A percentile compares a stretch with the other conserved stretches of the same genome.
phyloP scores from a whole-genome alignment of 2,888 invertebrate genomes.

The Erebia aethiops region DNA sequence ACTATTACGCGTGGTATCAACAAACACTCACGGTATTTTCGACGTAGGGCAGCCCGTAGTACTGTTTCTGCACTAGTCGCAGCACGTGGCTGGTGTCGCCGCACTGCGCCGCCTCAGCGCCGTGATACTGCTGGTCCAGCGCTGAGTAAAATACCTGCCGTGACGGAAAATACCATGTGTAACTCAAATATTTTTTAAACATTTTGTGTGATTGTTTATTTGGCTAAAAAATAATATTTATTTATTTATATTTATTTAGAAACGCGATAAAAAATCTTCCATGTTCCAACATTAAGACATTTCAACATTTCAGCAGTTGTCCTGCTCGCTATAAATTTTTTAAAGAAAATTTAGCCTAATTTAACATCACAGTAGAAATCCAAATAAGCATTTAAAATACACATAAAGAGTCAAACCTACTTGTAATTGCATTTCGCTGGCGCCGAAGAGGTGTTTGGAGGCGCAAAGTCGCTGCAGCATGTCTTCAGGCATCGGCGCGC shows the following conservation, averaged over 20 bases:
- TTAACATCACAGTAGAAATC: too few species aligned
- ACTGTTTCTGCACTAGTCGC: slow-evolving; percentile 89
- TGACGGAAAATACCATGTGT: not conserved
- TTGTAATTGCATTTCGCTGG: slow-evolving; percentile 94
- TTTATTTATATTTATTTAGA: too few species aligned
- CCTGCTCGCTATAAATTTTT: too few species aligned
- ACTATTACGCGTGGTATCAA: too few species aligned
- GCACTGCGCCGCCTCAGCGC: slow-evolving; percentile 76
- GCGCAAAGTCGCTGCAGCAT: slow-evolving; percentile 91
- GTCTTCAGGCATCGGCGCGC: slow-evolving; percentile 88
- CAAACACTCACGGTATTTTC: slow-evolving; percentile 87
- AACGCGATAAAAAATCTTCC: too few species aligned
- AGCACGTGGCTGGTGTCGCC: slow-evolving; percentile 88
- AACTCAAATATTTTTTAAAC: too few species aligned
- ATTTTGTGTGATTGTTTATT: too few species aligned
- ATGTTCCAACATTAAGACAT: too few species aligned
- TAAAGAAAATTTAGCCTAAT: too few species aligned
- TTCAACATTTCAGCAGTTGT: too few species aligned
- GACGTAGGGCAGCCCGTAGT: slow-evolving; percentile 94
- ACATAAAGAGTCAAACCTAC: slow-evolving; percentile 49
- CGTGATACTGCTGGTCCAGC: slow-evolving; percentile 95
- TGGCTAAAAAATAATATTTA: too few species aligned
- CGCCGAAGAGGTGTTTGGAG: slow-evolving; percentile 93
- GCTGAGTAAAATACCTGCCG: slow-evolving; percentile 94
- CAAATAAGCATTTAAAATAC: too few species aligned